Base-by-base conservation (phyloP, 2,113 vertebrate species). In the Felis chaus region DNA sequence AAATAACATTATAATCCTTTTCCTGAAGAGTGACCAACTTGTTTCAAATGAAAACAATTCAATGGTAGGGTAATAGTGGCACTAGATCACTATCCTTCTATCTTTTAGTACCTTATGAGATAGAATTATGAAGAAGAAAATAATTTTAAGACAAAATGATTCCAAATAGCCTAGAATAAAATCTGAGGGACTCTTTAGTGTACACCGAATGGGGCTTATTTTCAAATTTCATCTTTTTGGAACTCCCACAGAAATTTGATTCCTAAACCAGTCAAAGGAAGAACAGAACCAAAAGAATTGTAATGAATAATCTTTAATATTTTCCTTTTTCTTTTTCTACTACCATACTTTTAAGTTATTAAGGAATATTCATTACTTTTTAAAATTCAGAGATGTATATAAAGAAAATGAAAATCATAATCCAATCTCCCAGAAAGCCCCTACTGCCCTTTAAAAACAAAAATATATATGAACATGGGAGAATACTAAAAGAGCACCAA, bases 251-350 rank as follows among this genome's bases (percentile, higher is more conserved):
- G 91, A 89, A 89, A 95, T 81, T 91, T 89, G 93, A 95, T 95
- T 87, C 31, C n/a, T 73, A 96, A 85, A 33, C 27, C 41, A 90
- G 91, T 41, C 50, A 94, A 95, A 91, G 9, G 39, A 66, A 87
- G 31, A 96, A 73, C 29, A 79, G 31, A 96, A 90, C 7, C 27
- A 94, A 83, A 39, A 93, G 11, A 89, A 95, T 0, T 80, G 0
- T 79, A 92, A 93, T 84, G 65, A 85, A 88, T 29, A 74, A 82
- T 79, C 23, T 79, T 66, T 33, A 89, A 79, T 66, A 53, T 80
- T 93, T 91, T 73, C n/a, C n/a, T 94, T 94, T 94, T 55, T 93
- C 50, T 85, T 92, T 95, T 89, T 73, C 27, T 69, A 91, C 10
- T 29, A 93, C 36, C 68, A n/a, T 78, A 91, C 78, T 92, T 91